Evolutionary conservation across 92 coral and sea anemone species (phyloP).

Genomic region (Epizoanthus scotinus): DNA sequence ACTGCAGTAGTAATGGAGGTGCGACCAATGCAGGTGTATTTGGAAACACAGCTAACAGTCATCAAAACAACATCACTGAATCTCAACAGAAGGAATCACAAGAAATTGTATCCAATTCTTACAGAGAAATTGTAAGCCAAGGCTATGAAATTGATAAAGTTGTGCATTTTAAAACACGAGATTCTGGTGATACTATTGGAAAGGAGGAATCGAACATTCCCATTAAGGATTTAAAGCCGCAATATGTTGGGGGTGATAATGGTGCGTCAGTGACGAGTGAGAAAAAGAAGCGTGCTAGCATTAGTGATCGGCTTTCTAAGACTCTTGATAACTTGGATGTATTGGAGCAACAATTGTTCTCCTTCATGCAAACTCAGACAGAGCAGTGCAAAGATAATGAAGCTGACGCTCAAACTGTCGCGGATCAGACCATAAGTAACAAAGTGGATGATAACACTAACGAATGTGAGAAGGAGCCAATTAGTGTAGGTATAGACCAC

Average conservation of each 20-base stretch:
- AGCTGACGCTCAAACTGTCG: not conserved
- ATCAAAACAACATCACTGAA: not conserved
- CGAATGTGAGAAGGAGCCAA: not conserved
- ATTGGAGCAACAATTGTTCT: slow-evolving; percentile 61
- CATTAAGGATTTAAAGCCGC: not conserved
- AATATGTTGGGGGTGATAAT: too few relatives aligned
- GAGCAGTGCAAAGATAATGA: slow-evolving; percentile 20
- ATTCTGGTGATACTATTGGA: not conserved
- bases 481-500: not conserved
- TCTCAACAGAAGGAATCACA: not conserved
- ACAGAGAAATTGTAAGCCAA: not conserved
- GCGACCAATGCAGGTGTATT: not conserved
- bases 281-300: not conserved
- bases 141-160: not conserved
- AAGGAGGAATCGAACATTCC: not conserved
- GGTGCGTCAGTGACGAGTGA: not conserved
- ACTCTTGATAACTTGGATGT: slow-evolving; percentile 74
- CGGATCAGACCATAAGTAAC: not conserved
- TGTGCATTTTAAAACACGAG: not conserved
- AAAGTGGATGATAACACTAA: not conserved
- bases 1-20: not conserved
- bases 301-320: slow-evolving; percentile 57
- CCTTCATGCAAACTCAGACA: slow-evolving; percentile 47
- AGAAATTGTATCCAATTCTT: not conserved
- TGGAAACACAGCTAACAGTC: not conserved